These are phyloP conservation scores for Adelphocoris suturalis DNA, from an alignment of 2,888 invertebrate species.

Conservation along the genomic window DNA sequence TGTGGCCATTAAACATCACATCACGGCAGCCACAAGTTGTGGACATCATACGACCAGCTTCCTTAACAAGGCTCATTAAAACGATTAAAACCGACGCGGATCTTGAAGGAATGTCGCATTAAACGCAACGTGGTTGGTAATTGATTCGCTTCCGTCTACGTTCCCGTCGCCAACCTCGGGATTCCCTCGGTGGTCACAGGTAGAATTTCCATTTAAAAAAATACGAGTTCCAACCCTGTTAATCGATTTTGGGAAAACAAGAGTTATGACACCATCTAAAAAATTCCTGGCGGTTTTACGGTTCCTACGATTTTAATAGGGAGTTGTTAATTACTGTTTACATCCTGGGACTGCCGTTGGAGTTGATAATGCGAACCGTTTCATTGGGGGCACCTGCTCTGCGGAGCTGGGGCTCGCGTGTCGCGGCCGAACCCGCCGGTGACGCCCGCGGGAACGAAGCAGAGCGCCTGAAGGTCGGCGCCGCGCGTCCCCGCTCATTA, in stretches of 20 bases:
- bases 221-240: background rate
- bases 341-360: background rate
- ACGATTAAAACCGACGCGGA: conserved; percentile 44
- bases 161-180: background rate
- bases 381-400: conserved; percentile 33
- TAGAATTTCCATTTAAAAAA: background rate
- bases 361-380: background rate
- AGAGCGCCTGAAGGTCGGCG: conserved; percentile 58
- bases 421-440: too few species aligned
- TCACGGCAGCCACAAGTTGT: conserved; percentile 17
- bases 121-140: conserved; percentile 23
- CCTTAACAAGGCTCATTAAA: conserved; percentile 53
- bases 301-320: background rate
- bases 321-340: conserved; percentile 44
- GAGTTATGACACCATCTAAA: conserved; percentile 50
- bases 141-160: conserved; percentile 52
- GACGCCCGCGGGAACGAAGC: background rate
- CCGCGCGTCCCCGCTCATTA: conserved; percentile 65
- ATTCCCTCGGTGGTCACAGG: conserved; percentile 42
- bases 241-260: conserved; percentile 50
- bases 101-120: conserved; percentile 32
- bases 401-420: background rate
- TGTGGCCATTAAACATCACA: conserved; percentile 23
- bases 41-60: conserved; percentile 48
- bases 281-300: background rate